A percentile compares a stretch with the other conserved stretches of the same genome.
Conservation (phyloP, 2,113 vertebrate species). For the Dermatemys mawii region DNA sequence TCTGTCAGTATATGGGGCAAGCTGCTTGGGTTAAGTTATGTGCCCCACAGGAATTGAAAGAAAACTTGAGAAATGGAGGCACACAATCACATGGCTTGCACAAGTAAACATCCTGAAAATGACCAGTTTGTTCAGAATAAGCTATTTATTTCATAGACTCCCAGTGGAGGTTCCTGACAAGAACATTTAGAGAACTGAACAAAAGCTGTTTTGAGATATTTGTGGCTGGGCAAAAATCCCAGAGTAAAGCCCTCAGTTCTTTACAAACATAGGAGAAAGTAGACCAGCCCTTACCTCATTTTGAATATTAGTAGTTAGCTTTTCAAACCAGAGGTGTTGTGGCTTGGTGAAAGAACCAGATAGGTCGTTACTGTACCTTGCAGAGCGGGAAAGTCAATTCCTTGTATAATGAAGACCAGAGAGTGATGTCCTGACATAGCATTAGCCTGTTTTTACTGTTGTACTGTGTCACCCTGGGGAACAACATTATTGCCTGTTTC, state of each 20-base stretch:
- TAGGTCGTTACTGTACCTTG: not conserved
- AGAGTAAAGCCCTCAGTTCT: not conserved
- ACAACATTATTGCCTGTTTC: not conserved
- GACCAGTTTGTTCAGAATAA: constrained; percentile 69
- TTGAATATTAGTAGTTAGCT: constrained; percentile 48
- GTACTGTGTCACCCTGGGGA: not conserved
- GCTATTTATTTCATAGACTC: constrained; percentile 70
- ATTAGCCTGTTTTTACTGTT: not conserved
- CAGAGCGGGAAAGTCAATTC: not conserved
- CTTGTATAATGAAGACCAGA: constrained; percentile 25
- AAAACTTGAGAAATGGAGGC: constrained; percentile 66
- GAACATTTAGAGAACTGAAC: constrained; percentile 64
- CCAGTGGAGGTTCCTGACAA: constrained; percentile 35
- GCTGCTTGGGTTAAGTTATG: constrained; percentile 54
- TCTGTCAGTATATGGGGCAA: constrained; percentile 28
- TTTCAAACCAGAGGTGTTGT: constrained; percentile 36
- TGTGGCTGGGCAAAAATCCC: not conserved
- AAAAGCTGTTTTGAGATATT: constrained; percentile 64
- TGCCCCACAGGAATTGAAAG: constrained; percentile 54
- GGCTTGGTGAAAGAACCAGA: constrained; percentile 38
- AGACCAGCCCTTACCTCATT: constrained; percentile 48
- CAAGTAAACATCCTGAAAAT: constrained; percentile 69
- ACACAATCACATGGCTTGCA: constrained; percentile 66
- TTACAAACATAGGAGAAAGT: constrained; percentile 43
- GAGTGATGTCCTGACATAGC: not conserved